Evolutionary conservation across 2,888 invertebrate species (phyloP).

Genomic region (Zhuqinia jingwanae): DNA sequence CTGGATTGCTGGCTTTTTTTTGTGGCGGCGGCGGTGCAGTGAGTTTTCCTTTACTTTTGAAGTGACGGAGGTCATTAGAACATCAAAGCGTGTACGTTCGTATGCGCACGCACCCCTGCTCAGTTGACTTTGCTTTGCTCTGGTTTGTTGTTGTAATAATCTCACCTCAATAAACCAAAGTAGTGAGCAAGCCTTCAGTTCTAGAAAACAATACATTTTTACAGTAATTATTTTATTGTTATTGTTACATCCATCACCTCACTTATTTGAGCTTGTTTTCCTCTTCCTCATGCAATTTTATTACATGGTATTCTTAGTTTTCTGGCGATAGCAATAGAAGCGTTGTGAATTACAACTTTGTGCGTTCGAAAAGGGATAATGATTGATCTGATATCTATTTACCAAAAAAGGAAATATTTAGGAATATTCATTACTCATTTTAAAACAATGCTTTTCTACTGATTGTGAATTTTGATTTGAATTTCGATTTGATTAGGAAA

Average conservation of each 20-base stretch:
- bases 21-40: neutral
- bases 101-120: no score
- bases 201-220: neutral
- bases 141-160: no score
- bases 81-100: neutral
- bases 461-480: conserved; percentile 16
- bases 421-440: conserved; percentile 41
- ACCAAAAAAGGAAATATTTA: conserved; percentile 50
- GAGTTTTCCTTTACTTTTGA: neutral
- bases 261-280: neutral
- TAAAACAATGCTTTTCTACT: conserved; percentile 1
- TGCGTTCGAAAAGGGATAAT: conserved; percentile 38
- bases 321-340: neutral
- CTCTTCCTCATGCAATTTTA: neutral
- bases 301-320: neutral
- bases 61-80: conserved; percentile 1
- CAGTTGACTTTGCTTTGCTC: no score
- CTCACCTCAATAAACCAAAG: no score
- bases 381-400: conserved; percentile 51
- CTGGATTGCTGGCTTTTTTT: conserved; percentile 22
- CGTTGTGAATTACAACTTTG: no score
- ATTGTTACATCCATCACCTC: conserved; percentile 17
- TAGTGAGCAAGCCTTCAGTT: neutral
- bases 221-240: conserved; percentile 48
- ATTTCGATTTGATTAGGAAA: neutral